Base-by-base conservation (phyloP, 2,113 vertebrate species). In the Conger conger region DNA sequence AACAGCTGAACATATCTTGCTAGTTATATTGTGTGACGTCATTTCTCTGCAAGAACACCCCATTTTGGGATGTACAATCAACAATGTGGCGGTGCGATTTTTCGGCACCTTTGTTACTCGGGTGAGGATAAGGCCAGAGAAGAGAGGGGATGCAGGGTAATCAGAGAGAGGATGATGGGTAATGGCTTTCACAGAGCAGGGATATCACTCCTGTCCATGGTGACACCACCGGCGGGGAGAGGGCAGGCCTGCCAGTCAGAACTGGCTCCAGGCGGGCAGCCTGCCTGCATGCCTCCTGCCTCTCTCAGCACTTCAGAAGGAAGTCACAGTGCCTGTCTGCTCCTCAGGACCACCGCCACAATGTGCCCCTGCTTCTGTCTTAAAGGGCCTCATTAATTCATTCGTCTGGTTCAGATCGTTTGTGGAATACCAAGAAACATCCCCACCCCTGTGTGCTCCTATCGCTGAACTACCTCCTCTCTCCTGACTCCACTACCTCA, bases 371-470 rank as follows among this genome's bases (percentile, higher is more conserved):
- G 33, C 54, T 76, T 45, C 40, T 76, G 35, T 76, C 57, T 76
- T 83, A 68, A 83, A 83, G 35, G 35, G 68, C 57, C 36, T 83
- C 23, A 60, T 82, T 86, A 86, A 86, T 86, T 57, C 82, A 60
- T 85, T 68, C 60, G 68, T 81, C 60, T 81, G 23, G 35, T 85
- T 68, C 78, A 36, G 57, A 80, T 50, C 76, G 45, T 83, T 50
- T 76, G 33, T 79, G 40, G 76, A 82, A 83, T 45, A 50, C 60
- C 30, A 80, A 79, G 60, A n/a, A 9, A 35, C 73, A 18, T 54
- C 5, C 60, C 37, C 2, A n/a, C n/a, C n/a, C n/a, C n/a, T n/a
- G n/a, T n/a, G n/a, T 23, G 16, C 57, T 18, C 57, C 4, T 18
- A 60, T 2, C 57, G 15, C 57, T 16, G 16, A 57, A 20, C 54